Evolutionary conservation across 2,888 invertebrate genomes (phyloP), one percentile per base, ranked within the genome.

Genomic region (Drosophila ezoana): DNA sequence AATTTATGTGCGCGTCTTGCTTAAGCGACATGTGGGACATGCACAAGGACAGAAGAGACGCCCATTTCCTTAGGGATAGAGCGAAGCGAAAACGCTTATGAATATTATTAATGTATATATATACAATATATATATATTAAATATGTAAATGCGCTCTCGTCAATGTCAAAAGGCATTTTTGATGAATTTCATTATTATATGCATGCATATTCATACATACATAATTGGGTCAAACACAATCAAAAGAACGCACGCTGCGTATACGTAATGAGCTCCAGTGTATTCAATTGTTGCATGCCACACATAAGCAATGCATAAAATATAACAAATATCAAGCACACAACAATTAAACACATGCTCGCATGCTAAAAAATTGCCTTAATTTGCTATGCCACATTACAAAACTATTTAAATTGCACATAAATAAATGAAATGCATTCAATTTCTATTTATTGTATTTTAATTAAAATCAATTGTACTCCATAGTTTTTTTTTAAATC

Each of bases 101-200:
- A 52, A 51, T 61, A 16, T 47, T 47, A 47, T 28, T 76, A 40
- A 49, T 51, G 44, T 45, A 35, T 35, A 35, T 33, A 33, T 33
- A 18, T n/a, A 18, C 18, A 18, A 18, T 18, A 33, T 72, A 60
- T 60, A 65, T 54, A 48, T 60, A 33, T 43, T 35, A 41, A 20
- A 65, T 58, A 58, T 54, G 49, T 45, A 40, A 40, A 52, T 52
- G 35, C 14, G 40, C 52, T 77, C 83, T 56, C 79, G 51, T 65
- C 85, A 75, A 81, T 87, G 87, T 67, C 81, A 67, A 70, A 84
- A 57, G 57, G 81, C 79, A 81, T 79, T 76, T 81, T 87, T 76
- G 85, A 82, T 82, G 82, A 70, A 76, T 81, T 81, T 63, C 40
- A 63, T 72, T 68, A 53, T 49, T 60, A 41, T 20, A 41, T 54